A percentile compares a stretch with the other conserved stretches of the same genome.
These are phyloP conservation scores for Anas georgica DNA, from an alignment of 2,797 vertebrate genomes.

Conservation along the genomic window DNA sequence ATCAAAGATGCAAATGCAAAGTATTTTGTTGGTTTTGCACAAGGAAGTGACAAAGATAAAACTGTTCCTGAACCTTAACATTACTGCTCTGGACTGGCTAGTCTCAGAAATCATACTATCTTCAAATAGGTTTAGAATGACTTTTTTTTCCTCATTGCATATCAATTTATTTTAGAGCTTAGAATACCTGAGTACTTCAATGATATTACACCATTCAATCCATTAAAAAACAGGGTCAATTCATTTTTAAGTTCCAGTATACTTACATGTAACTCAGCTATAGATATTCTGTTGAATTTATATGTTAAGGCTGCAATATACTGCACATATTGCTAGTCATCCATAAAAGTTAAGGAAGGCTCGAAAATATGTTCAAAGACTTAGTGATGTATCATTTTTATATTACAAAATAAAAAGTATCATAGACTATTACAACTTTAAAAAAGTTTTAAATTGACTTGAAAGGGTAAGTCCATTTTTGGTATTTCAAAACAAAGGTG, in stretches of 20 bases:
- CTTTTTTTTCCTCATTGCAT: rapidly evolving
- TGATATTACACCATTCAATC: background rate
- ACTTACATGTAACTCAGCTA: background rate
- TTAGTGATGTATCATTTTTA: background rate
- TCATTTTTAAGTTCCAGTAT: background rate
- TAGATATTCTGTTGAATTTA: background rate
- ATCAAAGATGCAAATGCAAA: background rate
- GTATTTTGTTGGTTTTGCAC: background rate
- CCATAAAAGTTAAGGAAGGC: background rate
- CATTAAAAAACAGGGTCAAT: background rate
- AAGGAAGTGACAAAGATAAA: background rate
- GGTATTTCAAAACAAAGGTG: background rate
- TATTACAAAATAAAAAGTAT: background rate
- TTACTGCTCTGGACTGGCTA: background rate
- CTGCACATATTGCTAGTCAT: background rate
- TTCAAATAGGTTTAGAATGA: background rate
- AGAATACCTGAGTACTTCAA: background rate
- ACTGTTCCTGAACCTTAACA: background rate
- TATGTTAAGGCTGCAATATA: background rate
- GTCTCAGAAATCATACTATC: background rate
- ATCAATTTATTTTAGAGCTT: background rate
- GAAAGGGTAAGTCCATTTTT: background rate
- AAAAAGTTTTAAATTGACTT: background rate
- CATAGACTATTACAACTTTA: background rate
- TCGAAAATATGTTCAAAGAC: background rate